Base-by-base conservation (phyloP, 1,140 invertebrate genomes). In the Contarinia nasturtii region DNA sequence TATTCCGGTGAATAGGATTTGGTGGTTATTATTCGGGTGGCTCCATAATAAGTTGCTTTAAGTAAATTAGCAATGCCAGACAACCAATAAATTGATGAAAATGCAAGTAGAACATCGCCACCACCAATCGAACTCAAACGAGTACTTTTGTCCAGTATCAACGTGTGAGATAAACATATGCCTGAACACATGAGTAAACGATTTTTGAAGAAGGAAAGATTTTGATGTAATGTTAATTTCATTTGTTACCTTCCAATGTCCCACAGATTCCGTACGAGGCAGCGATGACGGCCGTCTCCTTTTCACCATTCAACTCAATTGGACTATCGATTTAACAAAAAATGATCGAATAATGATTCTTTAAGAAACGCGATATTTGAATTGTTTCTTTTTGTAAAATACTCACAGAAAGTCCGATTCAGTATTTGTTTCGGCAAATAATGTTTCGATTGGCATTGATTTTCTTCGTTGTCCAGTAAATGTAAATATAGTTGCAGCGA, bases 261-360 rank as follows among this genome's bases (percentile, higher is more conserved):
- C 27, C 27, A 27, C 27, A 5, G 3, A 27, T 27, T 27, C 27
- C 27, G 10, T 5, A 27, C 3, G 27, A 27, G 10, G 4, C 27
- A 10, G 27, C 27, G 10, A 27, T 27, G 27, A 27, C 10, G 3
- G 27, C 27, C 27, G 27, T 27, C 10, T 27, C 27, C 3, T 5
- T 5, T 27, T 27, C 20, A 43, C 41, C 20, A 64, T 87, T 88
- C 1, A 84, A 81, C 14, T 75, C 56, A 36, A 84, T 81, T 21
- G 81, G 85, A 1, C 83, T 86, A 14, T 83, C 83, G 47, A 79
- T 82, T 0, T 80, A 73, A 46, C 58, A 66, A 0, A 70, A 52
- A 49, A 73, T 62, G 5, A 60, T 53, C 11, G 58, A 57, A 4
- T 58, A 59, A 45, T 60, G 56, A 48, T 61, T 58, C 1, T 55